A percentile compares a stretch with the other conserved stretches of the same genome.
Conservation (phyloP, 2,888 invertebrate genomes). For the Zaprionus bogoriensis region DNA sequence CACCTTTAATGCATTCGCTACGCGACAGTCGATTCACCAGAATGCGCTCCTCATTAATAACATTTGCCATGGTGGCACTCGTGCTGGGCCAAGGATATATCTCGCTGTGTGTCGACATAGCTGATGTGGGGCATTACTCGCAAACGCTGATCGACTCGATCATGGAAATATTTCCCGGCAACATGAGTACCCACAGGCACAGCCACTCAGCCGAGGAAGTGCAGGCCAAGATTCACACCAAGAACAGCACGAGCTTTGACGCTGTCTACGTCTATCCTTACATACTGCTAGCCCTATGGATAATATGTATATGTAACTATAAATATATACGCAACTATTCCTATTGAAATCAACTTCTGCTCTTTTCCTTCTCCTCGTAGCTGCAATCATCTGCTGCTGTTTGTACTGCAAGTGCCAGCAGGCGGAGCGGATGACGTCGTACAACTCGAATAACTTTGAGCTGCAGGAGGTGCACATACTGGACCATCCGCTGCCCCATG, state of each 20-base stretch:
- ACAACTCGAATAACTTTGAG: slow-evolving; percentile 40
- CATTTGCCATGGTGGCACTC: too few relatives aligned
- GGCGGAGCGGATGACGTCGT: slow-evolving; percentile 24
- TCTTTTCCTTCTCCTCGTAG: slow-evolving; percentile 5
- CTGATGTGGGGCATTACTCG: slow-evolving; percentile 13
- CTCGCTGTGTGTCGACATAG: not conserved
- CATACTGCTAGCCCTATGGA: slow-evolving; percentile 47
- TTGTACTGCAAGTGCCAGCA: slow-evolving; percentile 49
- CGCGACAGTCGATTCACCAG: not conserved
- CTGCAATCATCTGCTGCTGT: slow-evolving; percentile 40
- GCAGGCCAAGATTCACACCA: not conserved
- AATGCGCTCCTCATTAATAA: too few relatives aligned
- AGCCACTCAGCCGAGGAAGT: not conserved
- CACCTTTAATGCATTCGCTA: not conserved
- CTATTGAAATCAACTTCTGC: not conserved
- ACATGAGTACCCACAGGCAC: not conserved
- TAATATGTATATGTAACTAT: slow-evolving; percentile 38
- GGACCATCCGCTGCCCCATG: slow-evolving; percentile 38
- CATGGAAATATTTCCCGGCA: slow-evolving; percentile 19
- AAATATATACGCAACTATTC: not conserved
- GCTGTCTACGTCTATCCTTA: slow-evolving; percentile 33
- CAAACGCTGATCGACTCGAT: slow-evolving; percentile 21
- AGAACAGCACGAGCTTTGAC: not conserved
- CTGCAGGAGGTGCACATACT: slow-evolving; percentile 52
- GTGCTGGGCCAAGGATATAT: slow-evolving; percentile 1